Base-by-base conservation (phyloP, 2,113 vertebrate genomes). In the Gavia stellata region DNA sequence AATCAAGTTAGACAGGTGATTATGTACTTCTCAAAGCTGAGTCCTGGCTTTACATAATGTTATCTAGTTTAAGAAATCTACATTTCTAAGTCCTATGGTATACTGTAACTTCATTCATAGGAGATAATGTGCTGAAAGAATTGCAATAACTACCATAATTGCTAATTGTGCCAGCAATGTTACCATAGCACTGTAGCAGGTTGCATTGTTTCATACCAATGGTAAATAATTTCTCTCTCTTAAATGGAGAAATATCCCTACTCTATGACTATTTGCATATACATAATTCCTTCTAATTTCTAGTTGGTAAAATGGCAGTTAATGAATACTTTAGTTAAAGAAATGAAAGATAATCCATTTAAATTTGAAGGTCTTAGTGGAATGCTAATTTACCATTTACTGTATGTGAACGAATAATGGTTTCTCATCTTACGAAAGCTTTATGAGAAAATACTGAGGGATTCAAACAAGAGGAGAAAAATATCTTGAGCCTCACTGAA, bases 261-360 rank as follows among this genome's bases (percentile, higher is more conserved):
- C 17, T 77, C n/a, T 52, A 9, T 52, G 36, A 58, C 28, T 85
- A 36, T 92, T 94, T 86, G 33, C 42, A 62, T 49, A 44, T 62
- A 47, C n/a, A 34, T 86, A 90, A 96, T 86, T 84, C 16, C 61
- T 95, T 90, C 44, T 81, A 82, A 92, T 95, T 92, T 93, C 72
- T 84, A n/a, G 33, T 33, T 82, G 38, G 75, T 81, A 73, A 90
- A 95, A 92, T 88, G 82, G 26, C 52, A 47, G 59, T 85, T 90
- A 94, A 95, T 94, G 45, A 93, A 74, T 79, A 47, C 50, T 94
- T 91, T 40, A 82, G 33, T 28, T 53, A 29, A 66, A 74, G 81
- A 96, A 94, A 90, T 90, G 28, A 71, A 88, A 92, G 53, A 47
- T 66, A 92, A 93, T 92, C 62, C 17, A 16, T 72, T 95, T 91